These are phyloP conservation scores for Fissipunctia ypsillon DNA, from an alignment of 2,888 invertebrate genomes.

Conservation along the genomic window DNA sequence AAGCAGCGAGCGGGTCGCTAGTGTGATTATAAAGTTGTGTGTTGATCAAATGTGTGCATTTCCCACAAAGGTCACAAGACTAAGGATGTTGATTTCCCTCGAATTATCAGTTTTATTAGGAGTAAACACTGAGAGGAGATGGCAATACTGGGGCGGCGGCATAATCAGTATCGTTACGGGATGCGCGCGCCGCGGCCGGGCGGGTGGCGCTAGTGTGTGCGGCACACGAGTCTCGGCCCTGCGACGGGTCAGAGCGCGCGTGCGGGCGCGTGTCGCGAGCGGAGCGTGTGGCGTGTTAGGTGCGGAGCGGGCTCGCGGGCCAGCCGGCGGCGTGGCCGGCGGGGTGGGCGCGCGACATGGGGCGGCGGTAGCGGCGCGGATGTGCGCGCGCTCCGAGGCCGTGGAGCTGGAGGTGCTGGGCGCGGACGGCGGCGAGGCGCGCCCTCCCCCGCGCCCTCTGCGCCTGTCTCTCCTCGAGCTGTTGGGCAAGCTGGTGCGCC, in stretches of 20 bases:
- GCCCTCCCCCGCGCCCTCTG: slow-evolving; percentile 93
- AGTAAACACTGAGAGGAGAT: slow-evolving; percentile 61
- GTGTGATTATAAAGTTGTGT: not conserved
- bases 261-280: slow-evolving; percentile 72
- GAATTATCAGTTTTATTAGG: slow-evolving; percentile 45
- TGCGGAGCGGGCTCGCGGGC: slow-evolving; percentile 76
- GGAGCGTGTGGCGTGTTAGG: slow-evolving; percentile 72
- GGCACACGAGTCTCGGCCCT: slow-evolving; percentile 75
- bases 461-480: slow-evolving; percentile 92
- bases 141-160: slow-evolving; percentile 75
- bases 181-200: slow-evolving; percentile 77
- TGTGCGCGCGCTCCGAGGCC: slow-evolving; percentile 95
- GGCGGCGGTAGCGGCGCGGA: slow-evolving; percentile 93
- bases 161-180: slow-evolving; percentile 66
- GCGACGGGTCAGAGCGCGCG: slow-evolving; percentile 81
- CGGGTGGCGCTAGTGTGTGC: slow-evolving; percentile 74
- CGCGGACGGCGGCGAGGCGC: slow-evolving; percentile 94
- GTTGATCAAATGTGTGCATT: slow-evolving; percentile 2
- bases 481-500: slow-evolving; percentile 91
- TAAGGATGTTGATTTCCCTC: slow-evolving; percentile 19
- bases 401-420: slow-evolving; percentile 95
- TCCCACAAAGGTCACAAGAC: slow-evolving; percentile 13
- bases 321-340: slow-evolving; percentile 78
- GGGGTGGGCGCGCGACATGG: slow-evolving; percentile 91
- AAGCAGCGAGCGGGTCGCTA: too few species aligned